These are phyloP conservation scores for Neopipo cinnamomea DNA, from an alignment of 2,113 vertebrate genomes.

Conservation along the genomic window DNA sequence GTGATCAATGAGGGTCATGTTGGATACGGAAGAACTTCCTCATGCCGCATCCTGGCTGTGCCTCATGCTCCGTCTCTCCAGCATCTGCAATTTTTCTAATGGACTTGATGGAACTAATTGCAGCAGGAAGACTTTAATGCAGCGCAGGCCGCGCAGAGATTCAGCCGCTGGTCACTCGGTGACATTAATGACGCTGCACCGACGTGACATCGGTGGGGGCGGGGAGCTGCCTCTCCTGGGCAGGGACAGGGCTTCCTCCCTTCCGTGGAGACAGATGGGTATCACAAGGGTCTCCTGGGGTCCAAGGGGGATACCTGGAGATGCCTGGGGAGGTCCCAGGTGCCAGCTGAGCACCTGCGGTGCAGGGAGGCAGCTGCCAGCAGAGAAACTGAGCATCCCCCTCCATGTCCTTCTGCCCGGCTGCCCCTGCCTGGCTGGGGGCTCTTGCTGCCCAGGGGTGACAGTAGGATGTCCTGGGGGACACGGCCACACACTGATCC, in stretches of 20 bases:
- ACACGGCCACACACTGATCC: background rate
- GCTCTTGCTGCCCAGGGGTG: background rate
- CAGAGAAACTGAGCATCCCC: background rate
- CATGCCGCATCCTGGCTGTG: background rate
- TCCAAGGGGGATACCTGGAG: background rate
- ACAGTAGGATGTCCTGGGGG: background rate
- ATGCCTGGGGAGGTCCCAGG: background rate
- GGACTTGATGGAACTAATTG: conserved; percentile 29
- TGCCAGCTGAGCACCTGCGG: background rate
- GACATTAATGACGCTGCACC: background rate
- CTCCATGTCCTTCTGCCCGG: rapidly evolving
- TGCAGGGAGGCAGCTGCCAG: background rate
- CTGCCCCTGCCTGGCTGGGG: background rate
- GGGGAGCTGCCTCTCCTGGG: background rate
- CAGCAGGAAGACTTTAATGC: conserved; percentile 2
- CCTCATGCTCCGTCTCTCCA: background rate
- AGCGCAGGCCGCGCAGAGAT: rapidly evolving
- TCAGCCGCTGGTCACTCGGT: background rate
- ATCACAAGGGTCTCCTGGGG: background rate
- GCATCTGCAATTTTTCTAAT: conserved; percentile 56
- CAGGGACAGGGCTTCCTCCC: background rate
- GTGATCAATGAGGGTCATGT: background rate
- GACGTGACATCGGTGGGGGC: background rate
- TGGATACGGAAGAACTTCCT: background rate
- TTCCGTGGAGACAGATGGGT: rapidly evolving